Percentiles rank a stretch among this genome's conserved stretches.
Evolutionary conservation across 2,888 invertebrate species (phyloP).

Genomic region (Nemoura dubitans): DNA sequence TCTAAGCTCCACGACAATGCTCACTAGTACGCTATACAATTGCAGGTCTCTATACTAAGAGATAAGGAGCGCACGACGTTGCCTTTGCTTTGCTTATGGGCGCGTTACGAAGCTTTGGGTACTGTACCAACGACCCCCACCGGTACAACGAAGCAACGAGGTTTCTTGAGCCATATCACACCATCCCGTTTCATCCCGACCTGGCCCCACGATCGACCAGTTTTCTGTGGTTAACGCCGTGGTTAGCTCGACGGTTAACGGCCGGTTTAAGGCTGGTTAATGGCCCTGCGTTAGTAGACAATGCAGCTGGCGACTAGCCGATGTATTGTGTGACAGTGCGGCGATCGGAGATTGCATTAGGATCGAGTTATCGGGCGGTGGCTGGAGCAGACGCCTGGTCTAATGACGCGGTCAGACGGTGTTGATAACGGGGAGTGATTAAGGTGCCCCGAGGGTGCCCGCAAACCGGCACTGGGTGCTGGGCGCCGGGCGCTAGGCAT

Average conservation of each 20-base stretch:
- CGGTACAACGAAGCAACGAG: neutral
- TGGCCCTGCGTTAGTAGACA: neutral
- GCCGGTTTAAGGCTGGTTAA: neutral
- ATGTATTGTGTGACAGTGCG: neutral
- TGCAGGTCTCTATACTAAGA: neutral
- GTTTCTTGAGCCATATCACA: neutral
- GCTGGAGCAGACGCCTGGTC: neutral
- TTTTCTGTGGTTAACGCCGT: neutral
- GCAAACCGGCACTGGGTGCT: too few species aligned
- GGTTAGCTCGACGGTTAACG: slow-evolving; percentile 3
- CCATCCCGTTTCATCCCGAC: neutral
- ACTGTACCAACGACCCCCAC: neutral
- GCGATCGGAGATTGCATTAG: neutral
- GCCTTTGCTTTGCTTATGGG: neutral
- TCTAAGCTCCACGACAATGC: neutral
- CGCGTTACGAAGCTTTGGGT: neutral
- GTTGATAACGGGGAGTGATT: neutral
- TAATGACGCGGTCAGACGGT: neutral
- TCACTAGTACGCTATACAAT: neutral
- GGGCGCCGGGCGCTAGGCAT: neutral
- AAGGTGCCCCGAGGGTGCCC: neutral
- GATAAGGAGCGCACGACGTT: neutral
- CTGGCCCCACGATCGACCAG: neutral
- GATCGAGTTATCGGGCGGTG: neutral
- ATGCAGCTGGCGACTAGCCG: neutral